Base-by-base conservation (phyloP, 2,888 invertebrate species). In the Orthosia incerta region DNA sequence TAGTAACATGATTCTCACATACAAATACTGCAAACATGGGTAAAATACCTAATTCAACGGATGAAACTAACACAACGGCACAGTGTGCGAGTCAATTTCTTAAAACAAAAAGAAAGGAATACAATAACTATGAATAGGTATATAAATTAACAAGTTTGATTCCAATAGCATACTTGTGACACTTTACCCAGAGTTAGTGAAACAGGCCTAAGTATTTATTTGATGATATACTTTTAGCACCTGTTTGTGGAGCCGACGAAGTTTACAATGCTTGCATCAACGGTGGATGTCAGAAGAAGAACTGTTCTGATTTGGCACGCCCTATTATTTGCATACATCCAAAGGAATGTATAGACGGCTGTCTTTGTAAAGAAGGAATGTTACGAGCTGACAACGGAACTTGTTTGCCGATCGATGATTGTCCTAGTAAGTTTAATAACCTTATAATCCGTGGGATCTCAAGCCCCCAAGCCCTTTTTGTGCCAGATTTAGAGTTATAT, bases 271-370 rank as follows among this genome's bases (percentile, higher is more conserved):
- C 70, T 3, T 90, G 89, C 46, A 81, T 80, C 0, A 89, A 89
- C 57, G 89, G 88, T 13, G 90, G 89, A 60, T 90, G 90, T 70
- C 84, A 85, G 4, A 87, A 76, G 62, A 85, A 83, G 66, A 81
- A 84, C 2, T 91, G 91, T 63, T 81, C 86, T 2, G 85, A 88
- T 63, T 68, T 87, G 23, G 80, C 13, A 26, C 31, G 65, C 51
- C 82, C 85, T 12, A 59, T 45, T 4, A n/a, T 88, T 48, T 90
- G 90, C 64, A 78, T 86, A 23, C 61, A 86, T 15, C 80, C 83
- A 7, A 53, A 62, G 7, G 23, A 84, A 53, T 89, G 89, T 74
- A 66, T 60, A 15, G 72, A 68, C 12, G 89, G 87, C 4, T 91
- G 90, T 31, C 68, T 81, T 4, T 90, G 90, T 66, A 76, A 70